Percentiles rank a stretch among this genome's conserved stretches.
phyloP scores from a whole-genome alignment of 2,888 invertebrate species.

The Poecilobothrus nobilitatus region DNA sequence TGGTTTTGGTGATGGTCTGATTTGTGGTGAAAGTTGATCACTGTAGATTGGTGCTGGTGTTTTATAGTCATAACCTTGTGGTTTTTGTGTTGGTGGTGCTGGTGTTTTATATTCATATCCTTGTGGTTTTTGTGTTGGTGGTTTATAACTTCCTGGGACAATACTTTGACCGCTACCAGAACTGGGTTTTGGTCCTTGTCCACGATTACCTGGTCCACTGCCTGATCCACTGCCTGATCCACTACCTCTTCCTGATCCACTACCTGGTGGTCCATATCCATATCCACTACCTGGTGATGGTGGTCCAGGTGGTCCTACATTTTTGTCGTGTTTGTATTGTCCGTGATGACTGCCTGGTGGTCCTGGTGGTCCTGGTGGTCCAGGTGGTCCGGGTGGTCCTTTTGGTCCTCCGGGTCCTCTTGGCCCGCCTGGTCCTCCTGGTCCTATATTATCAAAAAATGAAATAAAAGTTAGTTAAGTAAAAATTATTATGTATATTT shows the following conservation, averaged over 20 bases:
- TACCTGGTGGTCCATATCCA: not conserved
- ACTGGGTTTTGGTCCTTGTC: not conserved
- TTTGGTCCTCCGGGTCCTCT: constrained; percentile 34
- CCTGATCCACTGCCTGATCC: not conserved
- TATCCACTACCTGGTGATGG: not conserved
- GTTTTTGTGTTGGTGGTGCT: not conserved
- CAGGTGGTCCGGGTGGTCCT: constrained; percentile 31
- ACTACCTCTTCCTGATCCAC: not conserved
- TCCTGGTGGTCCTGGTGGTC: constrained; percentile 23
- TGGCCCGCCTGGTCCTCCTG: constrained; percentile 14
- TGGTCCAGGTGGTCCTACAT: not conserved
- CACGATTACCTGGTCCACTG: not conserved
- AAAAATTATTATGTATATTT: too few species aligned
- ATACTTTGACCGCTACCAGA: not conserved
- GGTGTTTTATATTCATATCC: not conserved
- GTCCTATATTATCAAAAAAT: constrained; percentile 12
- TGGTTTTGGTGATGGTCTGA: not conserved
- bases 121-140: not conserved
- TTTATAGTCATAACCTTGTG: not conserved
- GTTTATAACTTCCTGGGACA: not conserved
- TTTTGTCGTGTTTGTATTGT: too few species aligned
- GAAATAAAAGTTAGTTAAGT: not conserved
- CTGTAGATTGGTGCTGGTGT: not conserved
- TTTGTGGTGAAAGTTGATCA: not conserved
- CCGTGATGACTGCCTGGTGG: constrained; percentile 22